These are phyloP conservation scores for Uloborus plumipes DNA, from an alignment of 2,888 invertebrate genomes.

Conservation along the genomic window DNA sequence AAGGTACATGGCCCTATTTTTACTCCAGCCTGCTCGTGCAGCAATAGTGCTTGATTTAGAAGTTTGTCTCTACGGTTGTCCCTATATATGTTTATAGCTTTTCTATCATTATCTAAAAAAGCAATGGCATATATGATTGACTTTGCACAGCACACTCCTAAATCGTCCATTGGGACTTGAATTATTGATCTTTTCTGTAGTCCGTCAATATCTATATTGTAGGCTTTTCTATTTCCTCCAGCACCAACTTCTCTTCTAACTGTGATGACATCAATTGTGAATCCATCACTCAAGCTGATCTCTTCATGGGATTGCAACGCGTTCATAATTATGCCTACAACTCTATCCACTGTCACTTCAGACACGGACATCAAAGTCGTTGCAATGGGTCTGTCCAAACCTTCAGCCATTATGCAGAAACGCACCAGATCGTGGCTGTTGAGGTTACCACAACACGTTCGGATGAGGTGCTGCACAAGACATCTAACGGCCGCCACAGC, in stretches of 20 bases:
- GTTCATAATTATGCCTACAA: background rate
- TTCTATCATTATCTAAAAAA: background rate
- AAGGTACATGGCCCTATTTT: background rate
- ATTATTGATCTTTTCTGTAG: background rate
- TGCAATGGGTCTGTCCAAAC: slow-evolving; percentile 3
- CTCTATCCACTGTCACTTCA: background rate
- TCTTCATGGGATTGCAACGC: background rate
- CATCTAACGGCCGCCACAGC: too few species aligned
- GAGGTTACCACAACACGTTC: too few species aligned
- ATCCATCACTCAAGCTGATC: background rate
- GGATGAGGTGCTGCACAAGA: too few species aligned
- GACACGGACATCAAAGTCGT: background rate
- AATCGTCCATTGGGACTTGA: background rate
- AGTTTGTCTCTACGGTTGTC: background rate
- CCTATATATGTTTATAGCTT: background rate
- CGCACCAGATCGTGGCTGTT: background rate
- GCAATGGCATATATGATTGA: background rate
- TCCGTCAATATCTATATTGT: background rate
- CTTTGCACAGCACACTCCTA: background rate
- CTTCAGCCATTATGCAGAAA: background rate
- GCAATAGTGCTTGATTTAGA: background rate
- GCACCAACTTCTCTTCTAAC: slow-evolving; percentile 2
- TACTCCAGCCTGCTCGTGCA: background rate
- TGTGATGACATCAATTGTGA: background rate
- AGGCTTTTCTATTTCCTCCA: background rate